These are phyloP conservation scores for Pseudocheirus occidentalis DNA, from an alignment of 2,797 vertebrate species.

Conservation along the genomic window DNA sequence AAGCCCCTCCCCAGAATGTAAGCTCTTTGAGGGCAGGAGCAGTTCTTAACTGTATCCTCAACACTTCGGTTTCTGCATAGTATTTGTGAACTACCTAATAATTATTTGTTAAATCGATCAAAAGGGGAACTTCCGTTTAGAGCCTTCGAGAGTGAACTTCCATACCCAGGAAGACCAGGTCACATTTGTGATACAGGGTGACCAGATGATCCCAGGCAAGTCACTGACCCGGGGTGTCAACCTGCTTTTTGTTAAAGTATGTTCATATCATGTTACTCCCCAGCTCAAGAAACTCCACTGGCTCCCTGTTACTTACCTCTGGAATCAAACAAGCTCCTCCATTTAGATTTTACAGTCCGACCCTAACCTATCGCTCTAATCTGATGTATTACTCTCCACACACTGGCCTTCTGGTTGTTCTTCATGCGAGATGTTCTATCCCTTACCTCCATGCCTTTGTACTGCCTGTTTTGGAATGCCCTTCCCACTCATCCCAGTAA, in stretches of 20 bases:
- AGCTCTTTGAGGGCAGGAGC: background rate
- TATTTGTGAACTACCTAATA: background rate
- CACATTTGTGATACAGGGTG: background rate
- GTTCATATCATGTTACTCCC: background rate
- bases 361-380: background rate
- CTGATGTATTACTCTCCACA: background rate
- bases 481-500: background rate
- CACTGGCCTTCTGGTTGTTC: too few species aligned
- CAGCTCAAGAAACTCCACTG: background rate
- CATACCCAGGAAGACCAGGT: too few species aligned
- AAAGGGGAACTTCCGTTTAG: background rate
- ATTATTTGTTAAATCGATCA: background rate
- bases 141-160: background rate
- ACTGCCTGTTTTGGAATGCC: background rate
- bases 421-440: background rate
- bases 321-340: background rate
- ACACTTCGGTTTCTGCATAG: background rate
- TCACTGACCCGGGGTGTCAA: background rate
- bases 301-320: background rate
- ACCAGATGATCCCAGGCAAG: background rate
- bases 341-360: too few species aligned
- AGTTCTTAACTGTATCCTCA: background rate
- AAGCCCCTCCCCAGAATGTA: background rate
- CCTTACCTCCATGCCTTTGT: background rate
- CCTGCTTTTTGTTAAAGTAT: background rate